phyloP scores from a whole-genome alignment of 2,797 vertebrate species.

The Lepilemur ruficaudatus region DNA sequence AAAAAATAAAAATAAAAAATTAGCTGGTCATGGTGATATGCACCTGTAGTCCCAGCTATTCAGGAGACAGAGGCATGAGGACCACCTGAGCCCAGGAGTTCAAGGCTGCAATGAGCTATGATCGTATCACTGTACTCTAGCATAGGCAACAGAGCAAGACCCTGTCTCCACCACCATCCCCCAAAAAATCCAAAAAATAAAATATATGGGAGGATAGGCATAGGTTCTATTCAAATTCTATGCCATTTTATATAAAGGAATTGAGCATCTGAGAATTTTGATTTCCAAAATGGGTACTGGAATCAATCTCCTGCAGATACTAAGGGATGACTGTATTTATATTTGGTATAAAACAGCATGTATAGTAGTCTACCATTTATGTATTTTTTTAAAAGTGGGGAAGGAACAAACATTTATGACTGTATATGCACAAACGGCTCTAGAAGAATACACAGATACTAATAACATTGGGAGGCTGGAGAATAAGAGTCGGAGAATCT shows the following conservation, averaged over 20 bases:
- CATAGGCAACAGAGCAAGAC: neutral
- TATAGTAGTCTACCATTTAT: neutral
- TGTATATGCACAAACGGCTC: neutral
- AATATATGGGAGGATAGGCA: neutral
- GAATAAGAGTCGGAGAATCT: neutral
- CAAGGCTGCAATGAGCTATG: neutral
- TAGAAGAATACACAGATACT: neutral
- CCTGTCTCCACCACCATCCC: neutral
- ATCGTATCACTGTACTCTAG: neutral
- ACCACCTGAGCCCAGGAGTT: neutral
- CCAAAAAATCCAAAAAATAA: neutral
- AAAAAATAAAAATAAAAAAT: neutral
- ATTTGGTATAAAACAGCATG: neutral
- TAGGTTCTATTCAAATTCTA: neutral
- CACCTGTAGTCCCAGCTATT: neutral
- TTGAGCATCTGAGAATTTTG: neutral
- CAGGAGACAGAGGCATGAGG: neutral
- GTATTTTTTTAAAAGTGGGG: neutral
- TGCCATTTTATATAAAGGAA: neutral
- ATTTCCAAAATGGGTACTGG: neutral
- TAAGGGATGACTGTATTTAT: neutral
- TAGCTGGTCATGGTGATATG: neutral
- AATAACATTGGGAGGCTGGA: neutral
- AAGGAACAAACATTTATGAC: neutral
- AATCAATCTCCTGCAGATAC: neutral